phyloP scores from a whole-genome alignment of 2,888 invertebrate genomes.

The Steinernema carpocapsae region DNA sequence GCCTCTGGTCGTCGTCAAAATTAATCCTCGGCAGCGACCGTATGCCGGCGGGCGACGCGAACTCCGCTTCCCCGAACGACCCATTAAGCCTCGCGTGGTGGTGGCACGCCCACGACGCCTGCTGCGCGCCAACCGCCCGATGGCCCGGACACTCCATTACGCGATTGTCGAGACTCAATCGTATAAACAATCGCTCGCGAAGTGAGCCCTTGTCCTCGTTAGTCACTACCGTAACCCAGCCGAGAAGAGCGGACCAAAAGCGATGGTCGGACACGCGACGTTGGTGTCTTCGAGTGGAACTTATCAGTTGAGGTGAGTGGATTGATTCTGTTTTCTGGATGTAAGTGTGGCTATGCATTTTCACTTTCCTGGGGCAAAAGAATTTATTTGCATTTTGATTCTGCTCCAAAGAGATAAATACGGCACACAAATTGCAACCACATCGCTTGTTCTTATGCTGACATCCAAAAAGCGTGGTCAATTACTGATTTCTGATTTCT shows the following conservation, averaged over 20 bases:
- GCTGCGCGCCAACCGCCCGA: constrained; percentile 25
- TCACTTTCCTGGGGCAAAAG: no score
- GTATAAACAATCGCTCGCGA: constrained; percentile 21
- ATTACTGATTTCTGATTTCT: no score
- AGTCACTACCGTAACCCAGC: constrained; percentile 24
- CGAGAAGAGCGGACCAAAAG: background rate
- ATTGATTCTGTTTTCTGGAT: no score
- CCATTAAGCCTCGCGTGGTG: constrained; percentile 24
- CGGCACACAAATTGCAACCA: no score
- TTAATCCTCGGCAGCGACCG: constrained; percentile 27
- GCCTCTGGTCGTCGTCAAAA: background rate
- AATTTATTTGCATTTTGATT: no score
- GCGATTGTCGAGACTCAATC: constrained; percentile 31
- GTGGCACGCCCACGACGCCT: constrained; percentile 22
- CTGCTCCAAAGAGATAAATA: no score
- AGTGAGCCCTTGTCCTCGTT: background rate
- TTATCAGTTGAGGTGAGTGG: constrained; percentile 2
- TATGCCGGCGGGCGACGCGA: background rate
- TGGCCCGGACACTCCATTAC: constrained; percentile 30
- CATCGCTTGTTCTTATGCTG: no score
- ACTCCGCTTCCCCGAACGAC: no score
- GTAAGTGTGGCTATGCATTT: no score
- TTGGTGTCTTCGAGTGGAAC: background rate
- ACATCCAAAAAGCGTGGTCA: no score
- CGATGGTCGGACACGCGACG: constrained; percentile 21